phyloP scores from a whole-genome alignment of 2,888 invertebrate species.

The Norana najaformis region DNA sequence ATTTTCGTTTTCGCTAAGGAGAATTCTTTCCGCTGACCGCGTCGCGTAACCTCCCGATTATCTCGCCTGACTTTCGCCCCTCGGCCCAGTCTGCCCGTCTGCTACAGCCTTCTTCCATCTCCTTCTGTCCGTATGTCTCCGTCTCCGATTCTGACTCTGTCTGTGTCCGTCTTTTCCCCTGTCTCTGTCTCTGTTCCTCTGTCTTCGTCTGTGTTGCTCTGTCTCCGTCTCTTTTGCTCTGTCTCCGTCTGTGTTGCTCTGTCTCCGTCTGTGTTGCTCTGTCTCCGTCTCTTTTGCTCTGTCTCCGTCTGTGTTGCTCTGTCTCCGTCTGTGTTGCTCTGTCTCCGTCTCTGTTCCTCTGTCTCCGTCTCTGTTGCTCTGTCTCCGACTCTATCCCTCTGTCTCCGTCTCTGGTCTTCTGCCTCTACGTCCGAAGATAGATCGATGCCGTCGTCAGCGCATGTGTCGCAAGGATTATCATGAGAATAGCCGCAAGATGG shows the following conservation, averaged over 20 bases:
- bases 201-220: neutral
- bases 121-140: neutral
- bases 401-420: slow-evolving; percentile 2
- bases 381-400: neutral
- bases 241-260: neutral
- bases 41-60: neutral
- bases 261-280: neutral
- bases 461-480: neutral
- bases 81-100: neutral
- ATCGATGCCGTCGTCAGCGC: neutral
- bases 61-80: neutral
- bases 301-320: neutral
- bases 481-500: neutral
- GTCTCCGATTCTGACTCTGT: neutral
- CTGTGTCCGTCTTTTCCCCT: neutral
- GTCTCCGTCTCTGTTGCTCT: neutral
- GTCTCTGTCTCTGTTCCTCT: neutral
- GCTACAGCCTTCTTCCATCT: neutral
- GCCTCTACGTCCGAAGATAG: neutral
- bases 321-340: neutral
- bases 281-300: neutral
- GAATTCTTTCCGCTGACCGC: neutral
- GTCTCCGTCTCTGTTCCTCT: neutral
- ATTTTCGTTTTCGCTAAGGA: neutral
- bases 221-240: neutral